phyloP scores from a whole-genome alignment of 2,797 vertebrate species.

The Scarus forsteni region DNA sequence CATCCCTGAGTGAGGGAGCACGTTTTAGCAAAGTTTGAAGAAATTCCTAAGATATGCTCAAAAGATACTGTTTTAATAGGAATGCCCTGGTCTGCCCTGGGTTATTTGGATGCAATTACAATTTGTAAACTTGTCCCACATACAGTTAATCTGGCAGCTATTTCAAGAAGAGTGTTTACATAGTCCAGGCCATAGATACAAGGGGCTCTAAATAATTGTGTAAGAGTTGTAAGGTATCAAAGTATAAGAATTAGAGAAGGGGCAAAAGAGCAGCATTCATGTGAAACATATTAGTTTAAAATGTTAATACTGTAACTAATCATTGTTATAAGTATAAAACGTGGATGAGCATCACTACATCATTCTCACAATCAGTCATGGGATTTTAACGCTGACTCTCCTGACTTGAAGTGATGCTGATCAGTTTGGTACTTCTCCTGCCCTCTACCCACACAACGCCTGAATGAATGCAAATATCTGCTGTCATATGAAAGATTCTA shows the following conservation, averaged over 20 bases:
- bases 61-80: no score
- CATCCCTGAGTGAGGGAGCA: no score
- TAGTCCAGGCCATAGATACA: slow-evolving; percentile 14
- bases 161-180: slow-evolving; percentile 10
- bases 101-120: slow-evolving; percentile 3
- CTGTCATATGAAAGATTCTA: not conserved
- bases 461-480: slow-evolving; percentile 3
- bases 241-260: not conserved
- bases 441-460: slow-evolving; percentile 1
- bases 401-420: not conserved
- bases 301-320: not conserved
- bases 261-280: not conserved
- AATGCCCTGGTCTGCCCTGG: no score
- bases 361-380: not conserved
- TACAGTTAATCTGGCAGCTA: not conserved
- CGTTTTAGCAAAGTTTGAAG: no score
- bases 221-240: not conserved
- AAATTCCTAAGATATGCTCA: no score
- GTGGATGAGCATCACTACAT: slow-evolving; percentile 12
- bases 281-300: slow-evolving; percentile 8
- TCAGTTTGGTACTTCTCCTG: not conserved
- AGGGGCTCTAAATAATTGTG: not conserved
- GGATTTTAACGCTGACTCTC: slow-evolving; percentile 5
- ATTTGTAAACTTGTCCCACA: slow-evolving; percentile 25
- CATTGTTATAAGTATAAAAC: slow-evolving; percentile 4